Evolutionary conservation across 2,113 vertebrate genomes (phyloP), one percentile per base, ranked within the genome.

Genomic region (Burhinus oedicnemus): DNA sequence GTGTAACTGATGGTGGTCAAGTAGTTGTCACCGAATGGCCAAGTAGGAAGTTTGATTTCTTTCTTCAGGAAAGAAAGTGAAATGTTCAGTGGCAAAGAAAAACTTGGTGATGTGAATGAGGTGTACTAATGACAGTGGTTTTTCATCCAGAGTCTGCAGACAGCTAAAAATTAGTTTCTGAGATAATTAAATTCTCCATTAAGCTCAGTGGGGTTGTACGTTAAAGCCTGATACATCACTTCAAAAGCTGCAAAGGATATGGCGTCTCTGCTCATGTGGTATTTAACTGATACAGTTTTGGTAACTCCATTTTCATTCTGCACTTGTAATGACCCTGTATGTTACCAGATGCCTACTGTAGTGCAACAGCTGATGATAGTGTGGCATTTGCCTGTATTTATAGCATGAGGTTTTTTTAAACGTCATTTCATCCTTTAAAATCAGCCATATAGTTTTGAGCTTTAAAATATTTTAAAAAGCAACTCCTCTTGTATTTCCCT

Each of bases 91-190:
- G 77, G 62, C 70, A 81, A 80, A 89, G 57, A 60, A 91, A 76
- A 94, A 71, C 44, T 69, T 8, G 1, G n/a, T n/a, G 40, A 90
- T 76, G 25, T 82, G 89, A 85, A 72, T 74, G 85, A 96, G 78
- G 81, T 97, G 64, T 93, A 80, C 82, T 94, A 94, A 84, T 87
- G 93, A 87, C 38, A 34, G 88, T 82, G 76, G 13, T 87, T 97
- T 96, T 93, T 95, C 95, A 94, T 97, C 70, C 0, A 8, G 62
- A 95, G 80, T 69, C 83, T 94, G 66, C 74, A 94, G 97, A 78
- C 91, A 96, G 89, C 52, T 70, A 92, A 95, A 95, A 97, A 96
- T 93, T 91, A 95, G 70, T 79, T 95, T 92, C 69, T n/a, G 70
- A 85, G 84, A 94, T 82, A 87, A 95, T 74, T 71, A 72, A 96